Evolutionary conservation across 2,113 vertebrate genomes (phyloP), one percentile per base, ranked within the genome.

Genomic region (Sprattus sprattus): DNA sequence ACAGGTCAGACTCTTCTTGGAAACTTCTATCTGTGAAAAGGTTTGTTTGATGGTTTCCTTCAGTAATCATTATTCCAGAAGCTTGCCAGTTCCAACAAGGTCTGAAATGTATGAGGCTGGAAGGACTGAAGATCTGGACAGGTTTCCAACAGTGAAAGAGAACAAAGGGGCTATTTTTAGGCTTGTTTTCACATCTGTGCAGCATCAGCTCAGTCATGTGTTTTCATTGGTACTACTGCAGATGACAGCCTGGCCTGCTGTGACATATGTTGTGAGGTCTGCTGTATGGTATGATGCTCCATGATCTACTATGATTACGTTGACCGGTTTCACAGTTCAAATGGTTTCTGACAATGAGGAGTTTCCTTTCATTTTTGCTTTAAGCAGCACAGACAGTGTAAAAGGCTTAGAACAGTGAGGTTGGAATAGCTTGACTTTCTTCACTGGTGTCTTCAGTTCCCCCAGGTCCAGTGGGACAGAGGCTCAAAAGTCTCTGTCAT

Each of bases 121-220:
- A 39, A 15, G 67, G 10, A 16, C 32, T 75, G 28, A 75, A 75
- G 67, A 39, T 39, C 28, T 32, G 28, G 67, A 32, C 67, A 75
- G 67, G 71, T 78, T 78, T 78, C 28, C 28, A 78, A 15, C 25
- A 16, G 71, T 39, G 28, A 39, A 78, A 32, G 10, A 78, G 71
- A 78, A 78, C 71, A 78, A 39, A 78, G 15, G 71, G 32, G 71
- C 71, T 78, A 78, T 78, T 78, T 78, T 78, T 78, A 78, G 71
- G 32, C 71, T 78, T 32, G 71, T 78, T 78, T 78, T 39, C 71
- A 78, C 71, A 78, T 78, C 71, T 78, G 71, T 11, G 71, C 15
- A 78, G 32, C 32, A 78, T 78, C 71, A 78, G 32, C 25, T n/a
- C 57, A 32, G 71, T 78, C 71, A 78, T 78, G 28, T 39, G 10